Base-by-base conservation (phyloP, 2,797 vertebrate genomes). In the Tragelaphus eurycerus region DNA sequence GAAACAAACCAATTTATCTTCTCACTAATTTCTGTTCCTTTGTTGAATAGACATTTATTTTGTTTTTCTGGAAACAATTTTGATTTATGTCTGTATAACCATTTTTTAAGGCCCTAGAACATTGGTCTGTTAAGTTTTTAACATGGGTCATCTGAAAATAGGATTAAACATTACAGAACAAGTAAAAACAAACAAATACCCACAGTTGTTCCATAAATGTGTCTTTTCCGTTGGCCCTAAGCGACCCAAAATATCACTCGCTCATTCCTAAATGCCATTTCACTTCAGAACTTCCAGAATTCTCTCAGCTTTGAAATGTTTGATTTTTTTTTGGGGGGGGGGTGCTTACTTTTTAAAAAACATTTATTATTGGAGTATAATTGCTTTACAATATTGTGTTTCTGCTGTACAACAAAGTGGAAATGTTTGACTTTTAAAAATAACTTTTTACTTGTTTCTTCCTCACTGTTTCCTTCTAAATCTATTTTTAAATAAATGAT, bases 141-240 rank as follows among this genome's bases (percentile, higher is more conserved):
- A 88, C 43, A 31, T 54, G 34, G 82, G 78, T 81, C 86, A 90
- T 95, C 88, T 46, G n/a, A 93, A 97, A 88, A 91, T 84, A 97
- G 16, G 52, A 86, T 94, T 48, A 93, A 78, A 85, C 50, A 17
- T 89, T 79, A 71, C 38, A 60, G 59, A 84, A 94, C 43, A 87
- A 87, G 88, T 78, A 59, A 95, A 96, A 95, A 94, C 93, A 97
- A 96, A 91, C 76, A 96, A 71, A 90, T 64, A 46, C 21, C 48
- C 25, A 52, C 23, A 81, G 86, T 90, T 92, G 31, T 89, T 89
- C 84, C 27, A 12, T 85, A 92, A 90, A 48, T 59, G 38, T 54
- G 71, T 81, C 52, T 82, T 86, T 93, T 87, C 78, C 64, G 25
- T 93, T 97, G 97, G 85, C 93, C 7, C 16, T 25, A 7, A 13